phyloP scores from a whole-genome alignment of 2,797 vertebrate genomes.

The Chloroceryle amazona region DNA sequence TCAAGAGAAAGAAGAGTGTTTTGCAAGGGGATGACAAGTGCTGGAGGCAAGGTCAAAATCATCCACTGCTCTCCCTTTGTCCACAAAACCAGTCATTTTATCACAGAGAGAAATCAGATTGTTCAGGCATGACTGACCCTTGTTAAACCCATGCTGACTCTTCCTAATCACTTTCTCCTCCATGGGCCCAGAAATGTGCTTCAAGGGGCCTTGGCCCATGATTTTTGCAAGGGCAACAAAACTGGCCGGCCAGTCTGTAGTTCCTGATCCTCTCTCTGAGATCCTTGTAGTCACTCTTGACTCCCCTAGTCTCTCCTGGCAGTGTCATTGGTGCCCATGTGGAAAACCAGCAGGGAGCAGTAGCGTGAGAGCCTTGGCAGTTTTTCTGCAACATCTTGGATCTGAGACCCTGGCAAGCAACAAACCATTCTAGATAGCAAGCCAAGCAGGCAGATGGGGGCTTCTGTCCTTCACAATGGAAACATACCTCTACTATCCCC shows the following conservation, averaged over 20 bases:
- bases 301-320: neutral
- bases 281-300: neutral
- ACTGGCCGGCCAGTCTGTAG: neutral
- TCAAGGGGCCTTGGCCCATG: neutral
- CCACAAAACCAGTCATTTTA: neutral
- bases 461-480: neutral
- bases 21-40: neutral
- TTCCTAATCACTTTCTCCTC: neutral
- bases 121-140: neutral
- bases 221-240: neutral
- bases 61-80: neutral
- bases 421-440: neutral
- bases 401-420: neutral
- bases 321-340: neutral
- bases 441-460: conserved; percentile 28
- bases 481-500: neutral
- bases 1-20: neutral
- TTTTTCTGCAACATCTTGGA: neutral
- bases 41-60: neutral
- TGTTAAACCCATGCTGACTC: neutral
- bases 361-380: neutral
- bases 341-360: neutral
- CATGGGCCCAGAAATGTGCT: neutral
- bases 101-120: neutral
- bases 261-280: neutral